Conservation (phyloP, 2,797 vertebrate species). For the Scarus forsteni region DNA sequence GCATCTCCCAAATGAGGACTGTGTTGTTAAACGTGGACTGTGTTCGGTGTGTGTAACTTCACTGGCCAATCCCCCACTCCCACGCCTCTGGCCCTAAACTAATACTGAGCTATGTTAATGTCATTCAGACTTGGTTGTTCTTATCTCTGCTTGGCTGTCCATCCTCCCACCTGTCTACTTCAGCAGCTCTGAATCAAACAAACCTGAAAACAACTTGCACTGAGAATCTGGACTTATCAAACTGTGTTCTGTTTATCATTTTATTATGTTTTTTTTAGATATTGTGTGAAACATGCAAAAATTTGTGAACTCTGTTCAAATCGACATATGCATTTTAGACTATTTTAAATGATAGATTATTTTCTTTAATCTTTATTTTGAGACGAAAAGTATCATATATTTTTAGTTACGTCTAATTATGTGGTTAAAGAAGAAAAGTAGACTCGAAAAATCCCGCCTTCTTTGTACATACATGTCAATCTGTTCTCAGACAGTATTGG, state of each 20-base stretch:
- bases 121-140: slow-evolving; percentile 71
- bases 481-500: slow-evolving; percentile 59
- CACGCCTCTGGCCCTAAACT: slow-evolving; percentile 79
- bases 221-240: slow-evolving; percentile 61
- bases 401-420: slow-evolving; percentile 81
- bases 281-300: slow-evolving; percentile 89
- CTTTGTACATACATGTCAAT: slow-evolving; percentile 66
- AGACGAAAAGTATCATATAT: slow-evolving; percentile 80
- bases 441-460: slow-evolving; percentile 39
- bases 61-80: slow-evolving; percentile 81
- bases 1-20: slow-evolving; percentile 85
- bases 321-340: slow-evolving; percentile 85
- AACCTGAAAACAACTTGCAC: slow-evolving; percentile 58
- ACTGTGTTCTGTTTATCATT: slow-evolving; percentile 53
- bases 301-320: slow-evolving; percentile 82
- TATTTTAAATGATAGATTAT: slow-evolving; percentile 78
- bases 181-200: slow-evolving; percentile 47
- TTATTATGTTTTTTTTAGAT: slow-evolving; percentile 75
- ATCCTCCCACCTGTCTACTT: slow-evolving; percentile 56
- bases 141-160: slow-evolving; percentile 66
- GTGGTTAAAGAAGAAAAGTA: slow-evolving; percentile 57
- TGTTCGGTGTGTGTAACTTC: slow-evolving; percentile 92
- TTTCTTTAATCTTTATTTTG: slow-evolving; percentile 84
- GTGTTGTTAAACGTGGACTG: slow-evolving; percentile 89
- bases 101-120: slow-evolving; percentile 74